Evolutionary conservation across 2,113 vertebrate genomes (phyloP).

Genomic region (Theristicus caerulescens): DNA sequence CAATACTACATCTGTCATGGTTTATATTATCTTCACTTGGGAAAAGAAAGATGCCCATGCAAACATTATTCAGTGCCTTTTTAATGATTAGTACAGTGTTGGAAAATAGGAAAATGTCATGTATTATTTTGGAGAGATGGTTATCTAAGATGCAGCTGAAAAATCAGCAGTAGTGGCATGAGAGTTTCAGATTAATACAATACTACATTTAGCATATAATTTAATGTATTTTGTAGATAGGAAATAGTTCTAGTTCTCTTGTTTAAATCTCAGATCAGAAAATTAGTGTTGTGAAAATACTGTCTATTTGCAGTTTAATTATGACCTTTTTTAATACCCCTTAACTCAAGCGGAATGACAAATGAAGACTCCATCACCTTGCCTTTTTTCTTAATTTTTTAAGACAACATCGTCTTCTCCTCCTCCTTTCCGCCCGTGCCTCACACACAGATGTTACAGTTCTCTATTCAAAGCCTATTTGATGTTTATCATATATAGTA

Average conservation of each 20-base stretch:
- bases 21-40: not conserved
- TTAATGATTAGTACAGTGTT: not conserved
- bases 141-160: not conserved
- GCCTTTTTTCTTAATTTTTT: not conserved
- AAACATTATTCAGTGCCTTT: not conserved
- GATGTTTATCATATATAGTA: not conserved
- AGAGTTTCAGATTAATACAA: not conserved
- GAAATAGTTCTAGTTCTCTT: not conserved
- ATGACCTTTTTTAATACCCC: not conserved
- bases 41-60: not conserved
- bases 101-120: not conserved
- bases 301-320: not conserved
- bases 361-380: not conserved
- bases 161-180: not conserved
- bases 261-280: not conserved
- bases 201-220: not conserved
- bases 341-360: not conserved
- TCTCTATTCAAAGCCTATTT: not conserved
- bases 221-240: not conserved
- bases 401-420: accelerated
- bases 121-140: not conserved
- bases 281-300: not conserved
- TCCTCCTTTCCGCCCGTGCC: not conserved
- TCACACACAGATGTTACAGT: not conserved
- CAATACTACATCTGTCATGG: not conserved